phyloP scores from a whole-genome alignment of 2,888 invertebrate species.

The Eupithecia exiguata region DNA sequence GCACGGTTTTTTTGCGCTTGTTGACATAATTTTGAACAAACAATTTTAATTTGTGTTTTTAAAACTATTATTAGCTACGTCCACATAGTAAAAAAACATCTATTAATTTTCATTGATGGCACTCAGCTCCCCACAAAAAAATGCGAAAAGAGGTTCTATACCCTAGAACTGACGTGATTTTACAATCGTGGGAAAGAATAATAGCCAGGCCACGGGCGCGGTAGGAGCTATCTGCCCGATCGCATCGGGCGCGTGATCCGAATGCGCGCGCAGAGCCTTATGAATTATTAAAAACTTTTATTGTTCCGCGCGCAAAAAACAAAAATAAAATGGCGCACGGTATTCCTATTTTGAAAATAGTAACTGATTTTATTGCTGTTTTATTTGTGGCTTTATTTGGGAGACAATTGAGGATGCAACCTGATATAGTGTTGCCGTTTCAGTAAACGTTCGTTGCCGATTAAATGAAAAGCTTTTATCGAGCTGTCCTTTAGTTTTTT shows the following conservation, averaged over 20 bases:
- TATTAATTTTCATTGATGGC: not conserved
- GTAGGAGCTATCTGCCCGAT: conserved; percentile 65
- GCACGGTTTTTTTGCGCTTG: not conserved
- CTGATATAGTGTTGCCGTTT: conserved; percentile 39
- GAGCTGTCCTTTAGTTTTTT: not conserved
- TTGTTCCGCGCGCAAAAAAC: conserved; percentile 75
- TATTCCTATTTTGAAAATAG: conserved; percentile 79
- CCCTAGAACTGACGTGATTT: conserved; percentile 69
- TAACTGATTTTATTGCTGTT: conserved; percentile 70
- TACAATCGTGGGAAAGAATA: conserved; percentile 78
- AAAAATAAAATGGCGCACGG: conserved; percentile 61
- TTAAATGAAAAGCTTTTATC: not conserved
- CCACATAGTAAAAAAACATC: too few species aligned
- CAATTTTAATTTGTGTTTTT: not conserved
- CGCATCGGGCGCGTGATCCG: conserved; percentile 72
- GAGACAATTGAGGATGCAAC: conserved; percentile 62
- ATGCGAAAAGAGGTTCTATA: conserved; percentile 30
- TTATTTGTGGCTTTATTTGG: conserved; percentile 76
- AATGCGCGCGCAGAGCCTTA: conserved; percentile 68
- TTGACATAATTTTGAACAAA: not conserved
- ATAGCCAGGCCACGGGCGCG: conserved; percentile 58
- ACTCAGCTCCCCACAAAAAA: not conserved
- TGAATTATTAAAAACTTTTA: conserved; percentile 82
- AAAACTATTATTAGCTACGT: too few species aligned
- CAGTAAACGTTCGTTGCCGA: not conserved